Evolutionary conservation across 2,888 invertebrate species (phyloP).

Genomic region (Coleophora flavipennella): DNA sequence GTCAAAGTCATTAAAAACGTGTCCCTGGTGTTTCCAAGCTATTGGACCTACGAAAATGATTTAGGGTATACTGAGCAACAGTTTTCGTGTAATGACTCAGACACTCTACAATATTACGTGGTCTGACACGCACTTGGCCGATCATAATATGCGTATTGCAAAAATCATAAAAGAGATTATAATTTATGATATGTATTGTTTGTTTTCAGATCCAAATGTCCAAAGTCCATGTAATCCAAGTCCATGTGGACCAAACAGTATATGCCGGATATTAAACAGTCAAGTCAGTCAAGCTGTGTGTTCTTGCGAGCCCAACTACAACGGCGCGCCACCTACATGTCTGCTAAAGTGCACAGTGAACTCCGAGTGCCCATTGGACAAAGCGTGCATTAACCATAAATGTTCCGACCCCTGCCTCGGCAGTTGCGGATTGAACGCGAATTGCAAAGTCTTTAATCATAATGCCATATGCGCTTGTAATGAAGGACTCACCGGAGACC

Average conservation of each 20-base stretch:
- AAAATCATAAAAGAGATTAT: background rate
- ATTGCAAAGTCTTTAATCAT: constrained; percentile 83
- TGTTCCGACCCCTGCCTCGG: constrained; percentile 84
- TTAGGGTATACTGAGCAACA: too few species aligned
- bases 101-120: too few species aligned
- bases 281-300: constrained; percentile 85
- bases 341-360: constrained; percentile 85
- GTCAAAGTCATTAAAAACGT: too few species aligned
- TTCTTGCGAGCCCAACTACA: constrained; percentile 79
- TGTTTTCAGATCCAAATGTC: constrained; percentile 39
- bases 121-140: too few species aligned
- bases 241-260: constrained; percentile 83
- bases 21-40: too few species aligned
- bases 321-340: constrained; percentile 83
- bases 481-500: constrained; percentile 75
- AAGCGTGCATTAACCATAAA: constrained; percentile 83
- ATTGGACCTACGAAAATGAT: too few species aligned
- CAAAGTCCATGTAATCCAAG: constrained; percentile 78
- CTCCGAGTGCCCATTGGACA: constrained; percentile 80
- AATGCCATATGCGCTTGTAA: constrained; percentile 84
- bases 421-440: constrained; percentile 77
- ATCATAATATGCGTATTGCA: background rate
- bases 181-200: constrained; percentile 1
- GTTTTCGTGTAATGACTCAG: too few species aligned
- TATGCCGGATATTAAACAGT: constrained; percentile 79